Conservation (phyloP, 2,113 vertebrate genomes). For the Nerophis lumbriciformis region DNA sequence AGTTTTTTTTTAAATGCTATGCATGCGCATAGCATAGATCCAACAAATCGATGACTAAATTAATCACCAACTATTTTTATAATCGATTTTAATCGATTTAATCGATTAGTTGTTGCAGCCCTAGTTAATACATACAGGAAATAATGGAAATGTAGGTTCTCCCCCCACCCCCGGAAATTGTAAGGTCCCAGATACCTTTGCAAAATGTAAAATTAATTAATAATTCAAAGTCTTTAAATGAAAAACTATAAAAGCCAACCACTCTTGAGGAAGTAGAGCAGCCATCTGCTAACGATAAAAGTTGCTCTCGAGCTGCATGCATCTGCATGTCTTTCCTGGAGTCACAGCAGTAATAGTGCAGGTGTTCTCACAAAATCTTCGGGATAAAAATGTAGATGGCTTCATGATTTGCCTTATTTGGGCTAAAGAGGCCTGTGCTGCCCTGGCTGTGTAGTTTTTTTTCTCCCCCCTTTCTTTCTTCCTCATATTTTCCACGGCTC, state of each 20-base stretch:
- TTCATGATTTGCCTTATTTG: conserved; percentile 53
- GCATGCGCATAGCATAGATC: too few relatives aligned
- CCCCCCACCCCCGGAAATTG: too few relatives aligned
- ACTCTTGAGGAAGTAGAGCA: background rate
- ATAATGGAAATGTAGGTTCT: too few relatives aligned
- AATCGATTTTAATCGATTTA: too few relatives aligned
- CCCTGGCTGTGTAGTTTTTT: conserved; percentile 33
- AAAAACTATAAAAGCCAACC: background rate
- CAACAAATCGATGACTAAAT: too few relatives aligned
- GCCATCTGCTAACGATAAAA: conserved; percentile 35
- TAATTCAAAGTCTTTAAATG: background rate
- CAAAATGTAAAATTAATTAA: too few relatives aligned
- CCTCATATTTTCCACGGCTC: conserved; percentile 64
- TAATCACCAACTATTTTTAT: too few relatives aligned
- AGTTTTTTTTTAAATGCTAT: too few relatives aligned
- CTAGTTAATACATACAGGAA: too few relatives aligned
- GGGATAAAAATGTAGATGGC: conserved; percentile 40
- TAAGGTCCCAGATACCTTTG: too few relatives aligned
- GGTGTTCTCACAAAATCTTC: conserved; percentile 40
- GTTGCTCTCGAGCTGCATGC: conserved; percentile 15
- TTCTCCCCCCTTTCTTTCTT: conserved; percentile 11
- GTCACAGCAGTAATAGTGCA: conserved; percentile 17
- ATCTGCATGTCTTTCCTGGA: conserved; percentile 10
- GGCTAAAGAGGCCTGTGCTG: conserved; percentile 36
- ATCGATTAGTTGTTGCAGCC: too few relatives aligned